A percentile compares a stretch with the other conserved stretches of the same genome.
These are phyloP conservation scores for Gadopsis marmoratus DNA, from an alignment of 2,797 vertebrate genomes.

Conservation along the genomic window DNA sequence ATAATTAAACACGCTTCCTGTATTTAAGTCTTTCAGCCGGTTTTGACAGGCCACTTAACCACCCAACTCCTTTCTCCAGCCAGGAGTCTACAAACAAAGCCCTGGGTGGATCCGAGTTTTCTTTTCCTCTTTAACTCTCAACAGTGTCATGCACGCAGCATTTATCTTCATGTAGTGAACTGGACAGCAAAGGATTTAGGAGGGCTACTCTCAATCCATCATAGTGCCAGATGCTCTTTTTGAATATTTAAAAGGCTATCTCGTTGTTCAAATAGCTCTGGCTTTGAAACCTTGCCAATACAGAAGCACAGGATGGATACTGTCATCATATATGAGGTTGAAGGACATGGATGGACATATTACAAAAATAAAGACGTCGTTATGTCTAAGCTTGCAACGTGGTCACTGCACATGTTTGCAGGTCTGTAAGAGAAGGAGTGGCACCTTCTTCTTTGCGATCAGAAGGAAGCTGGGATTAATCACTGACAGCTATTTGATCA, in stretches of 20 bases:
- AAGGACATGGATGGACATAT: conserved; percentile 3
- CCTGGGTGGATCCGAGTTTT: conserved; percentile 31
- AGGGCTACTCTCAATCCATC: conserved; percentile 59
- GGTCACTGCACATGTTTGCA: background rate
- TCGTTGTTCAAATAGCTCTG: conserved; percentile 61
- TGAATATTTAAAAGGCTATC: conserved; percentile 74
- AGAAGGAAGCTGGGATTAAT: conserved; percentile 25
- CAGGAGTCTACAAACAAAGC: conserved; percentile 25
- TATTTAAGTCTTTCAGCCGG: conserved; percentile 35
- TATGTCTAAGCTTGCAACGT: background rate
- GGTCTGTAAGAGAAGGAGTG: background rate
- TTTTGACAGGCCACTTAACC: conserved; percentile 49
- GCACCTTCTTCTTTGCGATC: conserved; percentile 10
- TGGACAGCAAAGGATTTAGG: conserved; percentile 58
- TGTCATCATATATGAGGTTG: conserved; percentile 23
- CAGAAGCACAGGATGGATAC: conserved; percentile 31
- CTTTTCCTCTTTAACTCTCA: conserved; percentile 50
- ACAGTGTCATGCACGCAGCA: conserved; percentile 46
- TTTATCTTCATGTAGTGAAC: conserved; percentile 65
- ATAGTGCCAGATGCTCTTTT: conserved; percentile 63
- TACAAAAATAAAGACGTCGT: conserved; percentile 11
- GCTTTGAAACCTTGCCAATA: conserved; percentile 56
- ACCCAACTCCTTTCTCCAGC: conserved; percentile 11
- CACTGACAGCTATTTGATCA: conserved; percentile 51
- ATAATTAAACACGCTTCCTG: background rate